A percentile compares a stretch with the other conserved stretches of the same genome.
Evolutionary conservation across 53 echinoderm and acorn worm genomes (phyloP).

Genomic region (Paracentrotus lividus): DNA sequence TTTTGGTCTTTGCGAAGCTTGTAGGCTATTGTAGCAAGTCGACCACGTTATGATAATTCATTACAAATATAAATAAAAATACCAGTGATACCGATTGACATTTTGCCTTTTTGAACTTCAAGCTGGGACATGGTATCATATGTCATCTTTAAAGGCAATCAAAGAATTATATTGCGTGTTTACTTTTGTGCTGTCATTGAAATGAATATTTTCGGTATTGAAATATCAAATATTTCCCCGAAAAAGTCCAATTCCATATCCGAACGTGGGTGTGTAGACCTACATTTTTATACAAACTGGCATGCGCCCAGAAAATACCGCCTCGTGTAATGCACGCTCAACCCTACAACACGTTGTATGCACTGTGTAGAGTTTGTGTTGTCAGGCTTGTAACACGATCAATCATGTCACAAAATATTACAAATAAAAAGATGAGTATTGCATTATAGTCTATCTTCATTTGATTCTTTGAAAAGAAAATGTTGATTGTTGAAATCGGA

Average conservation of each 20-base stretch:
- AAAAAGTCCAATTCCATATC: neutral
- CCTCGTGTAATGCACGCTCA: neutral
- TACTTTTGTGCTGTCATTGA: neutral
- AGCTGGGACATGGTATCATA: neutral
- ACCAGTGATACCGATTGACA: neutral
- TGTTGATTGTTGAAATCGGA: neutral
- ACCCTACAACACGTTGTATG: neutral
- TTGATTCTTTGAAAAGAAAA: conserved; percentile 45
- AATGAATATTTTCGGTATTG: conserved; percentile 14
- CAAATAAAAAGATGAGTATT: neutral
- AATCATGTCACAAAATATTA: conserved; percentile 20
- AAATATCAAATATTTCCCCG: conserved; percentile 14
- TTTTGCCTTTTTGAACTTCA: neutral
- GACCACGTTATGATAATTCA: too few species aligned
- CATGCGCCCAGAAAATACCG: conserved; percentile 11
- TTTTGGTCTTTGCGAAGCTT: too few species aligned
- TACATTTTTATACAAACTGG: neutral
- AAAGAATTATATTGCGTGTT: neutral
- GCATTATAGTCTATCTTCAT: neutral
- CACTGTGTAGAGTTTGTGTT: neutral
- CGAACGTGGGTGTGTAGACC: conserved; percentile 28
- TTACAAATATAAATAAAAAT: too few species aligned
- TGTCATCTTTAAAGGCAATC: neutral
- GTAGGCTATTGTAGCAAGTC: too few species aligned
- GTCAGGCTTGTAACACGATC: neutral